phyloP scores from a whole-genome alignment of 2,888 invertebrate species.

The Frankliniella fusca region DNA sequence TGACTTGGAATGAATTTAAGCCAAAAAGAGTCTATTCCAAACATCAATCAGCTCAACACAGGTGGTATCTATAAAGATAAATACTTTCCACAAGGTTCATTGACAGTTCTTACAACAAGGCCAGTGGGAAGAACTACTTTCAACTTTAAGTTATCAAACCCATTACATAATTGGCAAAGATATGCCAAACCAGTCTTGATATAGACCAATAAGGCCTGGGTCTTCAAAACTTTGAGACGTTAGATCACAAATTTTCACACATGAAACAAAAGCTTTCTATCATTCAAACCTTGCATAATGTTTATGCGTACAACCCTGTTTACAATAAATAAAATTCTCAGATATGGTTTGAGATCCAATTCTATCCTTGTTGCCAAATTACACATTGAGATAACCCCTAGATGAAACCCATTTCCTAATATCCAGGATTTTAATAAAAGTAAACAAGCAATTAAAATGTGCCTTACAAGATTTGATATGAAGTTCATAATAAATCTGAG shows the following conservation, averaged over 20 bases:
- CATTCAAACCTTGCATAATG: neutral
- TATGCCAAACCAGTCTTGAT: neutral
- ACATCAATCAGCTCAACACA: too few relatives aligned
- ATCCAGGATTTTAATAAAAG: neutral
- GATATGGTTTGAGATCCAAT: neutral
- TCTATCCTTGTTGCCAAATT: too few relatives aligned
- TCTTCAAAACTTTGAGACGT: neutral
- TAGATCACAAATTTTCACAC: neutral
- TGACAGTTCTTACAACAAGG: neutral
- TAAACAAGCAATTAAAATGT: too few relatives aligned
- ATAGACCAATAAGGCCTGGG: neutral
- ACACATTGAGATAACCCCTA: neutral
- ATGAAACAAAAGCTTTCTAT: too few relatives aligned
- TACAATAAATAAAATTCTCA: neutral
- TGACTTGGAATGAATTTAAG: too few relatives aligned
- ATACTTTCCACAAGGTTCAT: neutral
- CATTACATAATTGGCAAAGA: neutral
- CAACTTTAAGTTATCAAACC: too few relatives aligned
- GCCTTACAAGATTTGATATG: neutral
- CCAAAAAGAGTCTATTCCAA: too few relatives aligned
- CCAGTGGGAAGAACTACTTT: too few relatives aligned
- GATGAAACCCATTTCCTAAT: neutral
- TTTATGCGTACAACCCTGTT: conserved; percentile 11
- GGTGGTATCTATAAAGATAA: neutral
- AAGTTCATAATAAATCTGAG: neutral